These are phyloP conservation scores for Tetranychus cinnabarinus DNA, from an alignment of 1,140 invertebrate genomes.

Conservation along the genomic window DNA sequence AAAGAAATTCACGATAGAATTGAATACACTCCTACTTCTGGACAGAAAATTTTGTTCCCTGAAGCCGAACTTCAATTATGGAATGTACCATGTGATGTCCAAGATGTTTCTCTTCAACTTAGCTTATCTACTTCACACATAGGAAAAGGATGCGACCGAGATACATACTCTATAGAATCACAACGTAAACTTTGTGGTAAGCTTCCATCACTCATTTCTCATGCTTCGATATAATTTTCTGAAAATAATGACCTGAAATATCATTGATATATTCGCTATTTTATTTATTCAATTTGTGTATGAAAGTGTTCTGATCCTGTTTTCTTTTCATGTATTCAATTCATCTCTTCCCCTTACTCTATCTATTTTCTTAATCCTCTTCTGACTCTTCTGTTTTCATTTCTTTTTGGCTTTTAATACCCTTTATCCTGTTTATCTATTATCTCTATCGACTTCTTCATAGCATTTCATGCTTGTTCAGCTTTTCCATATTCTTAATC, in stretches of 20 bases:
- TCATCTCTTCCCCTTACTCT: background rate
- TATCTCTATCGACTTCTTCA: too few relatives aligned
- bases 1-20: slow-evolving; percentile 58
- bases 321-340: background rate
- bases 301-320: background rate
- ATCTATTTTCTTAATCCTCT: slow-evolving; percentile 1
- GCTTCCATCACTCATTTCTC: slow-evolving; percentile 2
- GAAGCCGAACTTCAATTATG: slow-evolving; percentile 64
- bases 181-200: slow-evolving; percentile 69
- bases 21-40: slow-evolving; percentile 64
- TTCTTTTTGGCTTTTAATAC: background rate
- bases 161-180: slow-evolving; percentile 64
- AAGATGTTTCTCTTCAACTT: slow-evolving; percentile 35
- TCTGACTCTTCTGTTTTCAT: background rate
- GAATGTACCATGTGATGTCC: slow-evolving; percentile 46
- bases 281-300: too few relatives aligned
- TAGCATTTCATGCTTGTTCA: too few relatives aligned
- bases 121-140: slow-evolving; percentile 54
- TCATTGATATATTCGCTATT: too few relatives aligned
- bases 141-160: slow-evolving; percentile 65
- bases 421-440: background rate
- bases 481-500: too few relatives aligned
- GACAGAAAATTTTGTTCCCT: slow-evolving; percentile 51
- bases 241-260: too few relatives aligned
- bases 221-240: too few relatives aligned